Conservation (phyloP, 2,797 vertebrate species). For the Karalla daura region DNA sequence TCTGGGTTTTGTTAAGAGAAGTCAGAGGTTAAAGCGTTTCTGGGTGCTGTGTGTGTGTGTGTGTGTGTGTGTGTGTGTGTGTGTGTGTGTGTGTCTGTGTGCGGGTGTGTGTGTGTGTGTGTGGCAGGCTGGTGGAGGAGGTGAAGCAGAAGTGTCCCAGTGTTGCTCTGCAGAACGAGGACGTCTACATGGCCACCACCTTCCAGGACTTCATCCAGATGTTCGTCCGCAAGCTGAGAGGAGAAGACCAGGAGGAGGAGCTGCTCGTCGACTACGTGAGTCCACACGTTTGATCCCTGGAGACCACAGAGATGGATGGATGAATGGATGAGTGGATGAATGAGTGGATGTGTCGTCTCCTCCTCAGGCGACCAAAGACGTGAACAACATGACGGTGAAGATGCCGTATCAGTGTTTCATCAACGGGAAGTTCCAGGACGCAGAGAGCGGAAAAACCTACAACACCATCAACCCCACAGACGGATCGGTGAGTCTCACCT, state of each 20-base stretch:
- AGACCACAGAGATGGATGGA: not conserved
- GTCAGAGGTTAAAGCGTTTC: too few species aligned
- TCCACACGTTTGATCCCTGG: not conserved
- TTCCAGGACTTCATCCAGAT: slow-evolving; percentile 94
- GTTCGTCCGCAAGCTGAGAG: slow-evolving; percentile 89
- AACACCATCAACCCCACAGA: slow-evolving; percentile 92
- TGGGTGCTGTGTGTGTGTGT: too few species aligned
- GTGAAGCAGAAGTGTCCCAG: slow-evolving; percentile 89
- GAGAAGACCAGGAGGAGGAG: slow-evolving; percentile 90
- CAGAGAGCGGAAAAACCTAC: slow-evolving; percentile 89
- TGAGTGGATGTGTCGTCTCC: not conserved
- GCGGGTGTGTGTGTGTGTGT: not conserved
- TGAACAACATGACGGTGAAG: slow-evolving; percentile 93
- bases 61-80: too few species aligned
- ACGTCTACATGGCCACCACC: slow-evolving; percentile 95
- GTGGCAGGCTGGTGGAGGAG: slow-evolving; percentile 93
- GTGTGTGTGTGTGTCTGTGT: too few species aligned
- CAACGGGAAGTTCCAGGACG: slow-evolving; percentile 89
- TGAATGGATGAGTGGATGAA: too few species aligned
- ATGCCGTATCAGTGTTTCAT: slow-evolving; percentile 97
- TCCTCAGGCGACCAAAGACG: slow-evolving; percentile 86
- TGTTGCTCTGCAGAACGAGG: slow-evolving; percentile 92
- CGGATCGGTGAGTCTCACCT: slow-evolving; percentile 91
- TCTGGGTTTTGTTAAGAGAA: too few species aligned
- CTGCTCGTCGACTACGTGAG: slow-evolving; percentile 90